Percentiles rank a stretch among this genome's conserved stretches.
Evolutionary conservation across 2,113 vertebrate genomes (phyloP).

Genomic region (Chaetura pelagica): DNA sequence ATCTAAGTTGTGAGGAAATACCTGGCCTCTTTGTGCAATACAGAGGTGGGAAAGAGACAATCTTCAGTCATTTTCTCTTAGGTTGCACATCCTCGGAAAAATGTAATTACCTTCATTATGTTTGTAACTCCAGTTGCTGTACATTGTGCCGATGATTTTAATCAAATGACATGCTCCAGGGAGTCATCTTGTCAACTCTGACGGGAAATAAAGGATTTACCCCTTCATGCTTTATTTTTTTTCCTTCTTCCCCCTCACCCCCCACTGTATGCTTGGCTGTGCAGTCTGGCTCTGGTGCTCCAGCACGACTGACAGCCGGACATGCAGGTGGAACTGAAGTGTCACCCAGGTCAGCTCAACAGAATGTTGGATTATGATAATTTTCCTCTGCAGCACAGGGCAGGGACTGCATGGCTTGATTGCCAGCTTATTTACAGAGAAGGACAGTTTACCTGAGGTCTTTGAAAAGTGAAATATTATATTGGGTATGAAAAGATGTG

Average conservation of each 20-base stretch:
- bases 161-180: not conserved
- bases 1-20: not conserved
- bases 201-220: not conserved
- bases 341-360: not conserved
- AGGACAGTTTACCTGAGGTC: too few relatives aligned
- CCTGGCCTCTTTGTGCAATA: not conserved
- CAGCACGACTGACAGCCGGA: not conserved
- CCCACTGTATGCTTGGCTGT: too few relatives aligned
- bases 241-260: accelerated
- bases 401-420: not conserved
- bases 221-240: not conserved
- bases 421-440: not conserved
- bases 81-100: not conserved
- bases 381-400: not conserved
- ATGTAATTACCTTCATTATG: not conserved
- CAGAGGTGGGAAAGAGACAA: not conserved
- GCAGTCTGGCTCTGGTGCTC: not conserved
- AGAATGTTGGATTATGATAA: not conserved
- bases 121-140: not conserved
- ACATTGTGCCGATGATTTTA: not conserved
- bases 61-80: not conserved
- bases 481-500: not conserved
- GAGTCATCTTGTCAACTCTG: not conserved
- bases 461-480: not conserved
- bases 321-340: not conserved